Percentiles rank a stretch among this genome's conserved stretches.
Conservation (phyloP, 2,113 vertebrate genomes). For the Megaceryle torquata region DNA sequence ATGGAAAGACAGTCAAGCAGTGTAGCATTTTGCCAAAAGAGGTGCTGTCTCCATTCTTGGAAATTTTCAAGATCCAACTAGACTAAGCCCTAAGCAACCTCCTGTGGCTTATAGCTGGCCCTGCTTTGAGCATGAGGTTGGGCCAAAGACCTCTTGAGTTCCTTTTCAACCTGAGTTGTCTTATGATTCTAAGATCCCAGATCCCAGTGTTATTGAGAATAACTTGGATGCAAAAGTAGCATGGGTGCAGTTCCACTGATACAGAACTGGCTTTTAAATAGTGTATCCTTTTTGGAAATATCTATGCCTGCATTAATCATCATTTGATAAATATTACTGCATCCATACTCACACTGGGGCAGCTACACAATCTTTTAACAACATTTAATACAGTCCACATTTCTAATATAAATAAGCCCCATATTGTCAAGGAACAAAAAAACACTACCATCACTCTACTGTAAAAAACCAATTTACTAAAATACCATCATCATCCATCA, state of each 20-base stretch:
- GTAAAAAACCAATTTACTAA: neutral
- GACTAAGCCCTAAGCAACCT: neutral
- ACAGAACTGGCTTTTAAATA: neutral
- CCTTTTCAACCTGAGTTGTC: neutral
- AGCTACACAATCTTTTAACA: neutral
- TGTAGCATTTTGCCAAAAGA: neutral
- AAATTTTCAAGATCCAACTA: neutral
- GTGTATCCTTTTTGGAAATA: neutral
- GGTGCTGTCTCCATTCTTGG: neutral
- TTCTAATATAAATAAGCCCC: neutral
- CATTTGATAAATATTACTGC: neutral
- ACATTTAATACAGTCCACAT: neutral
- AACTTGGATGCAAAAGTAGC: neutral
- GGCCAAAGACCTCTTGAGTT: neutral
- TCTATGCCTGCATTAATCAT: neutral
- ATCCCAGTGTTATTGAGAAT: neutral
- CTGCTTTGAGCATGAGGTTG: neutral
- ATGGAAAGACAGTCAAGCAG: neutral
- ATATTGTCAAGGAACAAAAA: neutral
- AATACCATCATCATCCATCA: conserved; percentile 23
- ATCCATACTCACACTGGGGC: neutral
- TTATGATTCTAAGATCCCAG: neutral
- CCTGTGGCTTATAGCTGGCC: neutral
- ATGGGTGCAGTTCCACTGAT: neutral
- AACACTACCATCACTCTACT: neutral